Conservation (phyloP, 1,140 invertebrate species). For the Dysdera silvatica region DNA sequence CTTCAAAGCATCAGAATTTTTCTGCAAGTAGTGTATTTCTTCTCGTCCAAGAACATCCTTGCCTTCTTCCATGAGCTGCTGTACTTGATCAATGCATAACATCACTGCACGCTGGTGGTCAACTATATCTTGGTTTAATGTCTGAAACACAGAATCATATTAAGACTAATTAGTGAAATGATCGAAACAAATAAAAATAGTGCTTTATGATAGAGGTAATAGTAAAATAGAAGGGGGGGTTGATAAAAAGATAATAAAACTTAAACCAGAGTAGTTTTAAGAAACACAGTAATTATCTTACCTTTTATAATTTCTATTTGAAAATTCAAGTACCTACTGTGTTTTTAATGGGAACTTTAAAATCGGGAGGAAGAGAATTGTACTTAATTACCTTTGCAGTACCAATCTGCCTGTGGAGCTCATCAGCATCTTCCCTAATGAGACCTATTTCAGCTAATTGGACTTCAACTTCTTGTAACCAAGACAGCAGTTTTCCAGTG, state of each 20-base stretch:
- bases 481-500: conserved; percentile 72
- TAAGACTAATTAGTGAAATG: too few relatives aligned
- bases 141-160: conserved; percentile 49
- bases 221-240: too few relatives aligned
- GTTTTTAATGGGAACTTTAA: too few relatives aligned
- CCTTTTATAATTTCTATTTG: too few relatives aligned
- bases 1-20: conserved; percentile 71
- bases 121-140: conserved; percentile 83
- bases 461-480: conserved; percentile 77
- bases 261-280: too few relatives aligned
- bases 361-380: not conserved
- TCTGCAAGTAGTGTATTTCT: conserved; percentile 76
- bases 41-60: conserved; percentile 80
- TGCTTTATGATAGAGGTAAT: too few relatives aligned
- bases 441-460: conserved; percentile 77
- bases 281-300: too few relatives aligned
- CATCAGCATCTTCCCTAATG: conserved; percentile 77
- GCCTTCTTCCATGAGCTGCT: conserved; percentile 79
- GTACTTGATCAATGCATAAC: conserved; percentile 80
- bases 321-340: too few relatives aligned
- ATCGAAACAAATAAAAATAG: too few relatives aligned
- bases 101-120: conserved; percentile 74
- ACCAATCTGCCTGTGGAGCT: conserved; percentile 77
- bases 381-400: conserved; percentile 73
- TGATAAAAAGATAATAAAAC: too few relatives aligned